These are phyloP conservation scores for Trichosurus vulpecula DNA, from an alignment of 2,797 vertebrate genomes.

Conservation along the genomic window DNA sequence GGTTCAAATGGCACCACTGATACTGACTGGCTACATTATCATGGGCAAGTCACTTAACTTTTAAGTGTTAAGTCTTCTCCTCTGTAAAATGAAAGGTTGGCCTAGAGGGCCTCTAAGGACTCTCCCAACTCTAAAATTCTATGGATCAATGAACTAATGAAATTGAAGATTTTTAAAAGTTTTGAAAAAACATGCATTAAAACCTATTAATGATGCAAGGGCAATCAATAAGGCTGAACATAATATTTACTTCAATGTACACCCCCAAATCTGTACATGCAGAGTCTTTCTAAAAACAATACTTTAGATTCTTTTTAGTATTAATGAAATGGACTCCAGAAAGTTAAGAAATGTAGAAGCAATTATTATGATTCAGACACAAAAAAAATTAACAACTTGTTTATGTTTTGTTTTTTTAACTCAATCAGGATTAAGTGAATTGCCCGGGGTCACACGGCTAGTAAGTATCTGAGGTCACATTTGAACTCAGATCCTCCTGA, in stretches of 20 bases:
- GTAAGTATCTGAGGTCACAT: neutral
- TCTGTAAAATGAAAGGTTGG: neutral
- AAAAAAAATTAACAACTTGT: neutral
- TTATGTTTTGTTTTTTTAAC: neutral
- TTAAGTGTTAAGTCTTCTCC: neutral
- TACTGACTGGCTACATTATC: neutral
- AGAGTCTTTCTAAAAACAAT: neutral
- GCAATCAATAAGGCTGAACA: neutral
- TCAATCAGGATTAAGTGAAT: neutral
- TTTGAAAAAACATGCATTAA: neutral
- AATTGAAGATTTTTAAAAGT: neutral
- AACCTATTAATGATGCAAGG: neutral
- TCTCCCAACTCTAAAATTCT: neutral
- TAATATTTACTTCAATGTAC: neutral
- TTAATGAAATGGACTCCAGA: neutral
- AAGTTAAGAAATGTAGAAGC: neutral
- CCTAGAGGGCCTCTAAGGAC: neutral
- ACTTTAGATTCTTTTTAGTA: neutral
- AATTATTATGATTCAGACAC: neutral
- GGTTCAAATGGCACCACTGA: neutral
- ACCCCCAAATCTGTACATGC: neutral
- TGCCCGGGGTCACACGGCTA: neutral
- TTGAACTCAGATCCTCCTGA: neutral
- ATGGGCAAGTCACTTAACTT: neutral
- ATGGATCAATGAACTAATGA: neutral